These are phyloP conservation scores for Uropetala carovei DNA, from an alignment of 2,888 invertebrate species.

Conservation along the genomic window DNA sequence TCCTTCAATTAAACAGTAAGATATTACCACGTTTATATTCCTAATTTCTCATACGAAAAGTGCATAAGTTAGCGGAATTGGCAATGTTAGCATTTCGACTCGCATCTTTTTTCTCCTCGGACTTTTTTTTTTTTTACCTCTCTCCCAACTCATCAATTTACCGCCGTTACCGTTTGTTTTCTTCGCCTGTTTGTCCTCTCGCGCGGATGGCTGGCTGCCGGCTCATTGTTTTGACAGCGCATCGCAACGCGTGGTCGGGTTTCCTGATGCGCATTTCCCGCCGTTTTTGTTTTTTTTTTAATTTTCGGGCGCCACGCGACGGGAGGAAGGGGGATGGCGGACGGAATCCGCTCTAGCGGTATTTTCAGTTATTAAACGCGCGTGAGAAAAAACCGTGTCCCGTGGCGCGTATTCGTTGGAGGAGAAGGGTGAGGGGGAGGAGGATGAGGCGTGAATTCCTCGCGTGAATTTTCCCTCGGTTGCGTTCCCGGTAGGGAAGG, in stretches of 20 bases:
- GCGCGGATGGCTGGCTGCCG: not conserved
- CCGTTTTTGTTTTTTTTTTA: not conserved
- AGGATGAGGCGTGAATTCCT: not conserved
- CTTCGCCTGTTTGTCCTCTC: not conserved
- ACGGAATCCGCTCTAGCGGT: not conserved
- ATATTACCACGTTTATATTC: not conserved
- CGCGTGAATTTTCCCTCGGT: not conserved
- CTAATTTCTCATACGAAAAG: not conserved
- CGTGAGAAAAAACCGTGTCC: not conserved
- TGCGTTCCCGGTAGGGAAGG: not conserved
- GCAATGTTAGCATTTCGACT: not conserved
- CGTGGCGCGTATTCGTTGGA: not conserved
- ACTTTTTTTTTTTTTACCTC: not conserved
- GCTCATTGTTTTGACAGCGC: conserved; percentile 43
- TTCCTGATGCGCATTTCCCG: not conserved
- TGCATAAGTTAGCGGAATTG: not conserved
- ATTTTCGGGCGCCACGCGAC: not conserved
- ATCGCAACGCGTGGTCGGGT: conserved; percentile 11
- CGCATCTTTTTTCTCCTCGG: not conserved
- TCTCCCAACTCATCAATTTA: not conserved
- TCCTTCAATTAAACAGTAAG: no score
- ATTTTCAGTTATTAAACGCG: not conserved
- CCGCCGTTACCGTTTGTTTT: not conserved
- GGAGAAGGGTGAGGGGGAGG: no score
- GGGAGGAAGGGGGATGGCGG: not conserved